A percentile compares a stretch with the other conserved stretches of the same genome.
Evolutionary conservation across 35 echinoderm and acorn worm genomes (phyloP).

Genomic region (Acanthaster planci): DNA sequence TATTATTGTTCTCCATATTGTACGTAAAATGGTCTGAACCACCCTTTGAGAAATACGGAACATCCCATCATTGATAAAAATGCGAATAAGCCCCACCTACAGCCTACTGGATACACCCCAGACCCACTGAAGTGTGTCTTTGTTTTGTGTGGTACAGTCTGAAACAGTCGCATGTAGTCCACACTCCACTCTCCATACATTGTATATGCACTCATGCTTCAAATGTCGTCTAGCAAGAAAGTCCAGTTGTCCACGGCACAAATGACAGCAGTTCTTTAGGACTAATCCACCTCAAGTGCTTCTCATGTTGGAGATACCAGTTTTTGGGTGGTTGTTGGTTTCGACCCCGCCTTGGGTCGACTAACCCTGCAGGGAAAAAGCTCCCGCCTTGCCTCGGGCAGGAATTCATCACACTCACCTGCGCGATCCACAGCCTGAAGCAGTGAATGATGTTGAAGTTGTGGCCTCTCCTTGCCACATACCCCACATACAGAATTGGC

Average conservation of each 20-base stretch:
- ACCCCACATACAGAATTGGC: neutral
- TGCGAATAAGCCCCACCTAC: neutral
- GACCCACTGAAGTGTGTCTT: no score
- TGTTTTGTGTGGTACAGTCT: neutral
- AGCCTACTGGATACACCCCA: no score
- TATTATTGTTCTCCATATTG: neutral
- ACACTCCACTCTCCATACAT: neutral
- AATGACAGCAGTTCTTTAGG: no score
- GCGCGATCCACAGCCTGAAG: neutral
- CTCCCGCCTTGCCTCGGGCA: constrained; percentile 19
- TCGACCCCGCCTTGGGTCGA: neutral
- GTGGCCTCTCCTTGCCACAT: neutral
- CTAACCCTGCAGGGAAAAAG: neutral
- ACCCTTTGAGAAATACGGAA: neutral
- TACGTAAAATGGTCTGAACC: neutral
- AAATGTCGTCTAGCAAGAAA: neutral
- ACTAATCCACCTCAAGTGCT: neutral
- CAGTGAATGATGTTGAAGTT: no score
- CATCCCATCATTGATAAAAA: constrained; percentile 1
- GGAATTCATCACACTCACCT: neutral
- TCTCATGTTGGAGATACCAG: no score
- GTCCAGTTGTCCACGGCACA: neutral
- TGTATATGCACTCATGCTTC: no score
- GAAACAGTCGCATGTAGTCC: neutral
- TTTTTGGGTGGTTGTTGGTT: neutral